Base-by-base conservation (phyloP, 2,797 vertebrate genomes). In the Hafferia zeledoni region DNA sequence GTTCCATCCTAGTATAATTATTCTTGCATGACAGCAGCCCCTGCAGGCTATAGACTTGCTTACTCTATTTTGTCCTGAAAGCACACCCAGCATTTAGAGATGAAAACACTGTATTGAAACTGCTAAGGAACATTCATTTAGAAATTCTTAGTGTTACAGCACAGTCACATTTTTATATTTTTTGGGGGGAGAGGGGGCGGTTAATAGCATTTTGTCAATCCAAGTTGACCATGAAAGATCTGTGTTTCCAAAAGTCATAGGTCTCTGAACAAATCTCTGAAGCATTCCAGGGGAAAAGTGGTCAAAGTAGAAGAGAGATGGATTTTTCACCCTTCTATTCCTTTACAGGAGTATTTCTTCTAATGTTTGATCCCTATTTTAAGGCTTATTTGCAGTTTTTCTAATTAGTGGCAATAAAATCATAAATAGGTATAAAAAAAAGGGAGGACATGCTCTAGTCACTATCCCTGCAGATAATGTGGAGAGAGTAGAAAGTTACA, bases 11-110 rank as follows among this genome's bases (percentile, higher is more conserved):
- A 79, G 85, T 63, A 92, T 85, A 95, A 96, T 95, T 96, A 93
- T 96, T 95, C 97, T 97, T 97, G 95, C 87, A 92, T 96, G 96
- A 97, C 97, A 98, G 97, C 97, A 98, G 81, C 97, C 97, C 97
- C 98, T 98, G 96, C 97, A 98, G 97, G 98, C 97, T 97, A 89
- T 65, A 96, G 86, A 76, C 71, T 95, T 96, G 75, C 87, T 84
- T 92, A 88, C 68, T 89, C 72, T 64, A 69, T 63, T 92, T 89
- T 86, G 85, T 63, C 94, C 93, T 93, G 78, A 91, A 94, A 96
- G 52, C 67, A 87, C 4, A 0, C 33, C 46, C 67, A 87, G 71
- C 53, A 71, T 57, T 79, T 64, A 71, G n/a, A 82, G 70, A 75
- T 50, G 35, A 93, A 96, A 92, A 86, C 59, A 64, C n/a, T 57